phyloP scores from a whole-genome alignment of 2,113 vertebrate species.

The Scartelaos histophorus region DNA sequence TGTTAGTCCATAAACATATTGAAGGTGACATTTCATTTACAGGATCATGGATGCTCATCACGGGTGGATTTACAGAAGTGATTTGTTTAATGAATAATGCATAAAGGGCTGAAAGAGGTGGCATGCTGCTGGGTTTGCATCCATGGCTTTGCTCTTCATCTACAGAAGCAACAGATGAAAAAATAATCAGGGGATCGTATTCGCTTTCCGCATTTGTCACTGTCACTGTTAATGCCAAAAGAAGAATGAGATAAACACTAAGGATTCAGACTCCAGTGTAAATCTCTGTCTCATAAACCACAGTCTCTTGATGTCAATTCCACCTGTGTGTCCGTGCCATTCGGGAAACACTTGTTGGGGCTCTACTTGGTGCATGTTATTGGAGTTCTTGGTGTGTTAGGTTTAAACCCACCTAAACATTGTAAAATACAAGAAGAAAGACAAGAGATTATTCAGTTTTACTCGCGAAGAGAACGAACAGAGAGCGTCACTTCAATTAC shows the following conservation, averaged over 20 bases:
- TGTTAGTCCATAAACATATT: constrained; percentile 35
- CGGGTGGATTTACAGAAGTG: constrained; percentile 15
- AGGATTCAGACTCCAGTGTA: constrained; percentile 10
- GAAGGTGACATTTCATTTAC: constrained; percentile 43
- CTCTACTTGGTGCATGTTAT: not conserved
- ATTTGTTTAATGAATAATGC: constrained; percentile 49
- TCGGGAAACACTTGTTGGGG: not conserved
- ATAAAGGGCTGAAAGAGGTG: constrained; percentile 25
- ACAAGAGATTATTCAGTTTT: too few species aligned
- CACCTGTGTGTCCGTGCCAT: constrained; percentile 15
- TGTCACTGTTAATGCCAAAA: constrained; percentile 9
- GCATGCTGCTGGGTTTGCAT: constrained; percentile 11
- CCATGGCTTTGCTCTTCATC: not conserved
- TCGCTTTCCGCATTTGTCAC: constrained; percentile 24
- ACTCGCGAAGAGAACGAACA: too few species aligned
- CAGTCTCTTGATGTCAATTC: constrained; percentile 12
- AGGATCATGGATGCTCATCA: constrained; percentile 23
- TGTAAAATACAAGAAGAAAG: too few species aligned
- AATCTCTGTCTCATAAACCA: constrained; percentile 22
- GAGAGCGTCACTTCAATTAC: too few species aligned
- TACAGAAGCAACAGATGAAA: constrained; percentile 1
- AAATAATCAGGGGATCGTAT: not conserved
- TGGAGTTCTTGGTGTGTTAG: too few species aligned
- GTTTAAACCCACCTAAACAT: too few species aligned
- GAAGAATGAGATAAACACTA: not conserved